phyloP scores from a whole-genome alignment of 2,113 vertebrate genomes.

The Crotalus horridus region DNA sequence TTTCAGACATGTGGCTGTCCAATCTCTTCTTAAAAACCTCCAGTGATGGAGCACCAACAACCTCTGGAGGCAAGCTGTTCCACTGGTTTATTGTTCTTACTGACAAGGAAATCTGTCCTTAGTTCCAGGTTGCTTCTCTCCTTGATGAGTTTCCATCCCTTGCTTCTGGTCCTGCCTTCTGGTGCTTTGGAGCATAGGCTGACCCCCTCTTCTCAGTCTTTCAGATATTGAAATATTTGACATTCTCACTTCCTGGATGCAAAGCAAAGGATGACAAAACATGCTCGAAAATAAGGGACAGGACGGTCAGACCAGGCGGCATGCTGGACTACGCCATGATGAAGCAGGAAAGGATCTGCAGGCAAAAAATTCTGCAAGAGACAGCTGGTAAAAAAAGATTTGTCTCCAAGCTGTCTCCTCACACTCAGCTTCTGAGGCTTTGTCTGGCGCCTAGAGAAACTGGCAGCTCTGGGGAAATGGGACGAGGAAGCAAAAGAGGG shows the following conservation, averaged over 20 bases:
- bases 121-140: too few relatives aligned
- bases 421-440: neutral
- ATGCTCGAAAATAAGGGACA: neutral
- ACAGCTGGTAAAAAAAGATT: neutral
- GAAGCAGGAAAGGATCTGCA: neutral
- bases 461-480: neutral
- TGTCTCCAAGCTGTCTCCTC: neutral
- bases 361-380: fast-evolving
- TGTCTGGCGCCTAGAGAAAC: neutral
- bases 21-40: too few relatives aligned
- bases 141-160: too few relatives aligned
- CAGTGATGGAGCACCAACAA: too few relatives aligned
- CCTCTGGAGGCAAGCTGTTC: too few relatives aligned
- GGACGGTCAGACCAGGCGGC: fast-evolving
- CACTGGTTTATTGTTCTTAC: too few relatives aligned
- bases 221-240: neutral
- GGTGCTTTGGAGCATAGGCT: too few relatives aligned
- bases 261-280: neutral
- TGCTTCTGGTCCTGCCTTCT: too few relatives aligned
- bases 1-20: too few relatives aligned
- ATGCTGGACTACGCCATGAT: neutral
- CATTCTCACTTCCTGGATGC: neutral
- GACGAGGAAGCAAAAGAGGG: neutral
- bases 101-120: too few relatives aligned
- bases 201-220: too few relatives aligned